Evolutionary conservation across 2,888 invertebrate genomes (phyloP).

Genomic region (Pollenia griseotomentosa): DNA sequence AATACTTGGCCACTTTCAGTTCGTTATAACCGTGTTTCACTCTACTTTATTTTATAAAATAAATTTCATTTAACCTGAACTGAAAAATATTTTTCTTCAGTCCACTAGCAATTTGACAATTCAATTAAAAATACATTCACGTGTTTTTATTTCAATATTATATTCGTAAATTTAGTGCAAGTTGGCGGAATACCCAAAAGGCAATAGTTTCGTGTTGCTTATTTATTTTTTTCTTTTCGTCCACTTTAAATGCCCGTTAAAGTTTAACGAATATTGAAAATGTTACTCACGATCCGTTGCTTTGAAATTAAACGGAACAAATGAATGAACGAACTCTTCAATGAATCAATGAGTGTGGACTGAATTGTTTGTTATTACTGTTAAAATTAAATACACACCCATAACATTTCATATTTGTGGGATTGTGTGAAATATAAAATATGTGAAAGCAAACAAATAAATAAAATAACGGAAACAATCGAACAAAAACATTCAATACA

Average conservation of each 20-base stretch:
- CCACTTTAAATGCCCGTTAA: not conserved
- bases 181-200: slow-evolving; percentile 13
- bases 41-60: too few species aligned
- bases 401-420: not conserved
- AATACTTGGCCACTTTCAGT: too few species aligned
- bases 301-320: slow-evolving; percentile 39
- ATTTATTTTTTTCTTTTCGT: slow-evolving; percentile 2
- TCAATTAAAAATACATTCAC: slow-evolving; percentile 65
- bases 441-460: not conserved
- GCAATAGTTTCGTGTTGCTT: not conserved
- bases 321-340: slow-evolving; percentile 10
- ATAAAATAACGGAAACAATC: not conserved
- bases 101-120: slow-evolving; percentile 51
- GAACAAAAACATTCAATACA: not conserved
- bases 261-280: slow-evolving; percentile 20
- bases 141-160: slow-evolving; percentile 25
- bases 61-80: too few species aligned
- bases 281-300: slow-evolving; percentile 51
- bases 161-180: not conserved
- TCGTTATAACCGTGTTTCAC: too few species aligned
- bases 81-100: not conserved
- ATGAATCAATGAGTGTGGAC: slow-evolving; percentile 17
- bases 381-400: slow-evolving; percentile 16
- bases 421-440: not conserved
- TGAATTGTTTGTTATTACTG: slow-evolving; percentile 25